Conservation (phyloP, 2,888 invertebrate species). For the Erebia palarica region DNA sequence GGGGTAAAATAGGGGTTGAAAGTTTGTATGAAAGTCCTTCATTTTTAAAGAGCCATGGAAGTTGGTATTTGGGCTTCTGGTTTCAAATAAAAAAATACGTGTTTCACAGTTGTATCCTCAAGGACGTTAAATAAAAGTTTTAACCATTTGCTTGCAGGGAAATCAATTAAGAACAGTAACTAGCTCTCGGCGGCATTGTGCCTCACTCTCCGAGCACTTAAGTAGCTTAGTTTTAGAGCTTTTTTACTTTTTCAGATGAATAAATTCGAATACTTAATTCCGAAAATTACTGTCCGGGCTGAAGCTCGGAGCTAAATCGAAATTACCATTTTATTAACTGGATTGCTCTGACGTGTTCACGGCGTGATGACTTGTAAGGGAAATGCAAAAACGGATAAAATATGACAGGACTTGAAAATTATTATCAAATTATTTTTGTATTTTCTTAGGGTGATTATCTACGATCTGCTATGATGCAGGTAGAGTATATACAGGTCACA, state of each 20-base stretch:
- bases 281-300: constrained; percentile 14
- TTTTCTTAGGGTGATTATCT: neutral
- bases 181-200: constrained; percentile 9
- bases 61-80: too few species aligned
- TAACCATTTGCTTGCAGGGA: neutral
- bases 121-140: constrained; percentile 7
- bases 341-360: neutral
- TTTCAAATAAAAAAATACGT: too few species aligned
- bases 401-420: neutral
- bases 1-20: too few species aligned
- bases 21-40: too few species aligned
- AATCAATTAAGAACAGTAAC: constrained; percentile 13
- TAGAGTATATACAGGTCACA: too few species aligned
- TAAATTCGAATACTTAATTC: constrained; percentile 46
- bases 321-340: constrained; percentile 19
- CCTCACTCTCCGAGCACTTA: constrained; percentile 23
- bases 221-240: constrained; percentile 40
- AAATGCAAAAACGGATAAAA: neutral
- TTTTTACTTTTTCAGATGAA: constrained; percentile 41
- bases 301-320: constrained; percentile 16
- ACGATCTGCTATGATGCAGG: too few species aligned
- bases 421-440: neutral
- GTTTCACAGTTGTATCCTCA: too few species aligned
- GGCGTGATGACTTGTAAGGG: neutral
- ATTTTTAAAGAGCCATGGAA: too few species aligned